Percentiles rank a stretch among this genome's conserved stretches.
These are phyloP conservation scores for Trissonchulus latispiculum DNA, from an alignment of 2,888 invertebrate species.

Conservation along the genomic window DNA sequence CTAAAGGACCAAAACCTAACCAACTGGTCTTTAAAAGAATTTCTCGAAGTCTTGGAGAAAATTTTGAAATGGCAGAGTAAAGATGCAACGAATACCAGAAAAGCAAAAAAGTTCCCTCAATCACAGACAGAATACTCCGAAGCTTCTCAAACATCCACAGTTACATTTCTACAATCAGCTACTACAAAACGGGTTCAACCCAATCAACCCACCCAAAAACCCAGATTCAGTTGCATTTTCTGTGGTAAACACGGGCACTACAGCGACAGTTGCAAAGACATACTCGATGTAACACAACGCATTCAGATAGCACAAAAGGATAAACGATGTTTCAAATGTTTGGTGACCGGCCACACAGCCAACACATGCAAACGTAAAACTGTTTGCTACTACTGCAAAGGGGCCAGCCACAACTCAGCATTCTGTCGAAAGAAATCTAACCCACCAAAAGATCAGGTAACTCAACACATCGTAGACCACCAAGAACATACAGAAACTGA, in stretches of 20 bases:
- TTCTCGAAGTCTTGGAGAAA: background rate
- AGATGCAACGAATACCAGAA: background rate
- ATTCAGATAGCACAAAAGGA: no score
- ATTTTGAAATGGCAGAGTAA: background rate
- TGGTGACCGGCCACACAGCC: background rate
- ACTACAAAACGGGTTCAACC: no score
- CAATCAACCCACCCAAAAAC: no score
- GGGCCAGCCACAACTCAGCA: background rate
- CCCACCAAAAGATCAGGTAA: background rate
- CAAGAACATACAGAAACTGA: no score
- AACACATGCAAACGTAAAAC: background rate
- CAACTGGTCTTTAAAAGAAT: background rate
- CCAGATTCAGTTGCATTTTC: background rate
- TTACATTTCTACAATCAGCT: background rate
- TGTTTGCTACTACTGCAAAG: background rate
- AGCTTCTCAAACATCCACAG: background rate
- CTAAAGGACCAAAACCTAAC: background rate
- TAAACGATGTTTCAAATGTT: conserved; percentile 2
- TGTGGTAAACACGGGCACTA: background rate
- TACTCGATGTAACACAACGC: background rate
- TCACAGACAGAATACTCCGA: background rate
- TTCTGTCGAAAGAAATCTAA: background rate
- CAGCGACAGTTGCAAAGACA: background rate
- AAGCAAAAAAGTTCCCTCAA: background rate
- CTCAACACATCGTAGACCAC: background rate